phyloP scores from a whole-genome alignment of 1,140 invertebrate genomes.

The Lucilia cuprina region DNA sequence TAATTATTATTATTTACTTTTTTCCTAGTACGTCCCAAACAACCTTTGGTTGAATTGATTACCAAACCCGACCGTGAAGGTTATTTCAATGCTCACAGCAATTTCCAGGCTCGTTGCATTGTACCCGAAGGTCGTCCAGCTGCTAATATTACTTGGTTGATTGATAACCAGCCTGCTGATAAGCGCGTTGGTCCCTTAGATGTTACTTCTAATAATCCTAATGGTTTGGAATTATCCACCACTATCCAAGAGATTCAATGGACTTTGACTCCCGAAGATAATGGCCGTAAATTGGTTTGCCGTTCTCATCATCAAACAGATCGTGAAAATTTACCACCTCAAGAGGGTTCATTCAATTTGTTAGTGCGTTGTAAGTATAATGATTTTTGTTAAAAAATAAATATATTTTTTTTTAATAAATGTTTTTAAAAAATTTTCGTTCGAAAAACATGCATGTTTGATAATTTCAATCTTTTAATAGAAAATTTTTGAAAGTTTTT shows the following conservation, averaged over 20 bases:
- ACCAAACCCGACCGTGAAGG: constrained; percentile 60
- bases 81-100: constrained; percentile 68
- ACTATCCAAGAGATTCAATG: constrained; percentile 72
- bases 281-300: constrained; percentile 71
- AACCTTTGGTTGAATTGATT: constrained; percentile 67
- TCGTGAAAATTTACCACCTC: constrained; percentile 53
- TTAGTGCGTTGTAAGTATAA: constrained; percentile 54
- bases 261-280: constrained; percentile 69
- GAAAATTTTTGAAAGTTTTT: no score
- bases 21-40: constrained; percentile 67
- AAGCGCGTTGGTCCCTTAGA: constrained; percentile 66
- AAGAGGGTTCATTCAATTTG: constrained; percentile 51
- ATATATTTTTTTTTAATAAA: no score
- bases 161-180: constrained; percentile 69
- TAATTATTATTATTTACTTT: constrained; percentile 16
- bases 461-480: no score
- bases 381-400: neutral
- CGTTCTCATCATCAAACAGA: constrained; percentile 68
- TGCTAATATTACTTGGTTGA: constrained; percentile 74
- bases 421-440: no score
- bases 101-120: constrained; percentile 71
- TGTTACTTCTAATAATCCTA: constrained; percentile 60
- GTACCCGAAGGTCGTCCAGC: constrained; percentile 73
- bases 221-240: constrained; percentile 64
- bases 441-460: no score